phyloP scores from a whole-genome alignment of 2,113 vertebrate species.

The Caloenas nicobarica region DNA sequence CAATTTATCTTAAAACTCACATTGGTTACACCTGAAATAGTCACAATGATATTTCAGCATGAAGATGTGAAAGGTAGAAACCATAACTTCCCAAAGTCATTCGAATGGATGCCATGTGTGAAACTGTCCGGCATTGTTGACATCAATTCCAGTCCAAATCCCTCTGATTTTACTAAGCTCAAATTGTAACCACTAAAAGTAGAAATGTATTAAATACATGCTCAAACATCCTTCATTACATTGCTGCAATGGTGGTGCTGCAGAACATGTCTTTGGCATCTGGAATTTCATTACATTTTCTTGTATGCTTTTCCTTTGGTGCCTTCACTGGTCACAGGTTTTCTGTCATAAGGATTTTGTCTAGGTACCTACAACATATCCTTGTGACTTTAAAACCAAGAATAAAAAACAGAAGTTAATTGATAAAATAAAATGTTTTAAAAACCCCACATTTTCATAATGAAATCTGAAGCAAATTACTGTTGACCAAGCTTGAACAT shows the following conservation, averaged over 20 bases:
- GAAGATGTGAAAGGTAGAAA: not conserved
- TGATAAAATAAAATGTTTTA: not conserved
- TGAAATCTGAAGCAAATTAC: not conserved
- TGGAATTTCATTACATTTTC: not conserved
- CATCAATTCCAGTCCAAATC: not conserved
- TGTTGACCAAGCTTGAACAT: not conserved
- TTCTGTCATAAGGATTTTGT: not conserved
- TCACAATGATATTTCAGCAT: not conserved
- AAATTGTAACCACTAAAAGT: not conserved
- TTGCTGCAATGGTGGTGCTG: not conserved
- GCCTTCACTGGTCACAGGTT: not conserved
- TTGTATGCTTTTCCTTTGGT: not conserved
- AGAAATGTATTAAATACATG: not conserved
- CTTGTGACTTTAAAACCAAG: not conserved
- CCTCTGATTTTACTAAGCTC: not conserved
- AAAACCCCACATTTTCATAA: accelerated
- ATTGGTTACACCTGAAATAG: not conserved
- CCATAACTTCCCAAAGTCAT: not conserved
- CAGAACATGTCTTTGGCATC: not conserved
- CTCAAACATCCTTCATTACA: not conserved
- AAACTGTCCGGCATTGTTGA: not conserved
- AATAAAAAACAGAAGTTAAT: not conserved
- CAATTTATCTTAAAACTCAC: not conserved
- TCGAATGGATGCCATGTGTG: not conserved
- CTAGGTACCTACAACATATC: not conserved